Evolutionary conservation across 2,888 invertebrate genomes (phyloP).

Genomic region (Eulithis prunata): DNA sequence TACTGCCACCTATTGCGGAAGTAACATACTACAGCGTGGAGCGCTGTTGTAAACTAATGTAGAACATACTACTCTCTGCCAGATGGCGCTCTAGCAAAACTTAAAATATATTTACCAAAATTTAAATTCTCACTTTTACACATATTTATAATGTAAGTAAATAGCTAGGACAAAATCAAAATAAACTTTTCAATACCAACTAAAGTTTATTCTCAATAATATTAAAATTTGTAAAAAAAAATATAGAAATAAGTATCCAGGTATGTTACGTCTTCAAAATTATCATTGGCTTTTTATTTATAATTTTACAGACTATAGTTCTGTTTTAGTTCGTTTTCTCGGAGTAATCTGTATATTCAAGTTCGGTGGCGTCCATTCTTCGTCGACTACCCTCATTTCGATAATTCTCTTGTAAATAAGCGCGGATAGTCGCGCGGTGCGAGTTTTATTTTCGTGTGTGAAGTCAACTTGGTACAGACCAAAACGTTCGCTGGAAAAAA

Average conservation of each 20-base stretch:
- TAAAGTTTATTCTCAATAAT: too few species aligned
- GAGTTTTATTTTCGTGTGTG: constrained; percentile 80
- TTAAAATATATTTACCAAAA: not conserved
- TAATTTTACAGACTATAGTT: constrained; percentile 44
- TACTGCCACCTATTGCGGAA: constrained; percentile 11
- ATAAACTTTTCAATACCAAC: too few species aligned
- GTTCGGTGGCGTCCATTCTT: constrained; percentile 56
- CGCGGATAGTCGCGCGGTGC: constrained; percentile 86
- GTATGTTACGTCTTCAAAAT: too few species aligned
- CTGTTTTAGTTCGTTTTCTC: constrained; percentile 45
- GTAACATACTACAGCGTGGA: not conserved
- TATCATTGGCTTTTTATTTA: too few species aligned
- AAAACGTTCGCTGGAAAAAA: constrained; percentile 79
- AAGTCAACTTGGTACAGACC: constrained; percentile 89
- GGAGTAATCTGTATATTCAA: constrained; percentile 58
- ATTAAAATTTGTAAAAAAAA: too few species aligned
- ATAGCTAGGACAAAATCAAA: too few species aligned
- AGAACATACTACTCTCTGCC: not conserved
- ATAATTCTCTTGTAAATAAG: constrained; percentile 78
- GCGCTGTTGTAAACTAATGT: not conserved
- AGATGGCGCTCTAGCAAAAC: constrained; percentile 5
- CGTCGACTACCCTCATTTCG: constrained; percentile 56
- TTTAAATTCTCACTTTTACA: too few species aligned
- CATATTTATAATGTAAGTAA: too few species aligned
- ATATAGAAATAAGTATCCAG: too few species aligned